A percentile compares a stretch with the other conserved stretches of the same genome.
Conservation (phyloP, 2,888 invertebrate species). For the Pardosa pseudoannulata region DNA sequence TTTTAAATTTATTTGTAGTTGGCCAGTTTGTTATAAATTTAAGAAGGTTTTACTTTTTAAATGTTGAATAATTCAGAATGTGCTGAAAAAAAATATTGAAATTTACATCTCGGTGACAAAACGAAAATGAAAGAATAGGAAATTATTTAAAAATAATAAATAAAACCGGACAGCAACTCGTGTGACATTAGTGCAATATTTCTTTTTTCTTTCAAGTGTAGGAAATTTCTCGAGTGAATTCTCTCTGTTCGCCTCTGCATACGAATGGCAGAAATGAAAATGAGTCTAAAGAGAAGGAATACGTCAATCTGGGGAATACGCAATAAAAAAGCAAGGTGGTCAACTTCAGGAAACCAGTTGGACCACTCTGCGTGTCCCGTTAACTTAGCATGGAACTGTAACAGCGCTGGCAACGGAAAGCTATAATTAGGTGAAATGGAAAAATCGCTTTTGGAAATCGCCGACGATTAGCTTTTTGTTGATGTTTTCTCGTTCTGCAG, state of each 20-base stretch:
- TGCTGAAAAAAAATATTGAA: too few species aligned
- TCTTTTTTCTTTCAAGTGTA: too few species aligned
- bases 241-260: not conserved
- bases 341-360: constrained; percentile 47
- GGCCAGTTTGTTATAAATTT: too few species aligned
- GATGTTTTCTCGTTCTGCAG: not conserved
- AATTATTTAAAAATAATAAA: too few species aligned
- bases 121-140: too few species aligned
- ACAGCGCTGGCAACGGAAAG: not conserved
- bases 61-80: too few species aligned
- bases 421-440: constrained; percentile 19
- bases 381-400: constrained; percentile 13
- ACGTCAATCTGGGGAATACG: not conserved
- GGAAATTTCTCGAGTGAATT: too few species aligned
- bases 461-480: constrained; percentile 11
- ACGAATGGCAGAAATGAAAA: not conserved
- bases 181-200: too few species aligned
- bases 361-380: constrained; percentile 28
- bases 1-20: too few species aligned
- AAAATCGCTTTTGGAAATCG: not conserved
- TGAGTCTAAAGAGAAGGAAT: not conserved
- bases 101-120: too few species aligned
- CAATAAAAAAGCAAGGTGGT: constrained; percentile 47
- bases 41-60: too few species aligned
- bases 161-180: too few species aligned